phyloP scores from a whole-genome alignment of 2,888 invertebrate species.

The Willowsia nigromaculata region DNA sequence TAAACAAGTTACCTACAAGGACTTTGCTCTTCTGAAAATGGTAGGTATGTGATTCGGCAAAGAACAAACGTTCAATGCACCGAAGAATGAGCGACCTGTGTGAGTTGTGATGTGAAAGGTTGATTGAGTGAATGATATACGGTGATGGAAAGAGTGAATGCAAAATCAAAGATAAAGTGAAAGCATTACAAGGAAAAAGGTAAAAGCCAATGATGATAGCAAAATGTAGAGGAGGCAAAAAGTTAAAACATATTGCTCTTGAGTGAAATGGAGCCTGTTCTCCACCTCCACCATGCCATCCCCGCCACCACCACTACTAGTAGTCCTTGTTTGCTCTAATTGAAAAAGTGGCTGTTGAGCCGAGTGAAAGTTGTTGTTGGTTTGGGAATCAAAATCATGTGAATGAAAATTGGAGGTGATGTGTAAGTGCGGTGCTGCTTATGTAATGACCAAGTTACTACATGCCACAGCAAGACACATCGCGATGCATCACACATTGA shows the following conservation, averaged over 20 bases:
- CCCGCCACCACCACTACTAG: not conserved
- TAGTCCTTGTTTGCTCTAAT: not conserved
- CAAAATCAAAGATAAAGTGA: slow-evolving; percentile 3
- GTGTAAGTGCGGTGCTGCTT: not conserved
- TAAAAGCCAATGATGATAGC: not conserved
- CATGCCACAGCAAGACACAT: not conserved
- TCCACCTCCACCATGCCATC: not conserved
- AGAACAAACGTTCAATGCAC: too few relatives aligned
- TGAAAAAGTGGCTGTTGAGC: not conserved
- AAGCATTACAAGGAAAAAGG: not conserved
- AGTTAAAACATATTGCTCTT: not conserved
- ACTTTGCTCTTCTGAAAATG: not conserved
- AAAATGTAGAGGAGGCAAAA: not conserved
- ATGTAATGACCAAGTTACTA: not conserved
- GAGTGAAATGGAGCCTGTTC: not conserved
- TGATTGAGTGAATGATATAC: not conserved
- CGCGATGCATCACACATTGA: too few relatives aligned
- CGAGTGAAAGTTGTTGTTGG: not conserved
- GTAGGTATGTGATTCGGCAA: not conserved
- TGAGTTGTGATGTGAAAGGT: not conserved
- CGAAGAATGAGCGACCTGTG: not conserved
- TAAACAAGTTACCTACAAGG: not conserved
- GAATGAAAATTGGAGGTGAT: not conserved
- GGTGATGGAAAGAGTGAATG: not conserved
- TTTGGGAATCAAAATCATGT: not conserved